Evolutionary conservation across 2,888 invertebrate species (phyloP), one percentile per base, ranked within the genome.

Genomic region (Proisotoma minuta): DNA sequence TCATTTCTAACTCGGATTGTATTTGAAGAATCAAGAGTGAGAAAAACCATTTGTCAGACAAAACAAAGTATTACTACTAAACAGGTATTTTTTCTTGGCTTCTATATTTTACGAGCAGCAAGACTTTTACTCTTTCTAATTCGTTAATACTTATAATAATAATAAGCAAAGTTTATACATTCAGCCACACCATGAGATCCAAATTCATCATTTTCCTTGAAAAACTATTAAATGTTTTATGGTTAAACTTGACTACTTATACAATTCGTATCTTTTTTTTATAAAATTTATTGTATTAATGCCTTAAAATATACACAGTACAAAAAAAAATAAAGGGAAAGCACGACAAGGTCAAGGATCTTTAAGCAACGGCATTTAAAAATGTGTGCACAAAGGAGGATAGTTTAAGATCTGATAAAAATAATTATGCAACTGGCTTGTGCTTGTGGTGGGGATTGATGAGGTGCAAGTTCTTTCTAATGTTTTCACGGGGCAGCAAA

Each of bases 401-500:
- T 34, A 10, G 34, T 34, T 10, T 8, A 34, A 8, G 34, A 34
- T 34, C 12, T 8, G 34, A 34, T 34, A 34, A 34, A 15, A 34
- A 15, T 8, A 34, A 34, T 34, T 10, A 34, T 15, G 34, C 34
- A 34, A 34, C 12, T 34, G 34, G 34, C 34, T 34, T 34, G 8
- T 34, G 8, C 24, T 3, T 22, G 4, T 49, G 23, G 20, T 18
- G 53, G 58, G 26, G 23, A 54, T 57, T 65, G 59, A 65, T 65
- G 49, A 57, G 54, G 62, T 65, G 65, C 57, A 24, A 57, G n/a
- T n/a, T n/a, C n/a, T 54, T 43, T 57, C 54, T 53, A 57, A 53
- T 66, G 66, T 63, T 61, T 61, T 63, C 65, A 61, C 57, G 61
- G 64, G 60, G 48, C 52, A 68, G 50, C 34, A 50, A 3, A 49